Evolutionary conservation across 2,113 vertebrate genomes (phyloP).

Genomic region (Pteruthius melanotis): DNA sequence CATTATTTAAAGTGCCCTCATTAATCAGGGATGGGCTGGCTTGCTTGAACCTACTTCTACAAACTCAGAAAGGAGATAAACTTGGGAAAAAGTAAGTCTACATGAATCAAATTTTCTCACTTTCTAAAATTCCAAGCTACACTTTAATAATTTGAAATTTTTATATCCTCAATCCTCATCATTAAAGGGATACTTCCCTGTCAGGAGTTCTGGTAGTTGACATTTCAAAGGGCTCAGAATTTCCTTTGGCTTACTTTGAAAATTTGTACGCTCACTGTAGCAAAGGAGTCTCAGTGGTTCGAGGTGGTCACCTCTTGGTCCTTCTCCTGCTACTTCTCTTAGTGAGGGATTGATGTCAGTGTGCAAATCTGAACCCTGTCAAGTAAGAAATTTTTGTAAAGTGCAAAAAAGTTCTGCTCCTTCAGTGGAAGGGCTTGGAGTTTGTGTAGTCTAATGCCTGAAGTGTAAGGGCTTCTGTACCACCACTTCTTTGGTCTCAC

Average conservation of each 20-base stretch:
- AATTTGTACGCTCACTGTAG: background rate
- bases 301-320: background rate
- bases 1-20: constrained; percentile 73
- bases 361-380: background rate
- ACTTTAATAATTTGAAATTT: background rate
- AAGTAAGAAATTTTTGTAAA: background rate
- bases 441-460: background rate
- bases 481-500: background rate
- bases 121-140: background rate
- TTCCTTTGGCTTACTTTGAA: background rate
- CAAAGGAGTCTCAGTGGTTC: background rate
- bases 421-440: background rate
- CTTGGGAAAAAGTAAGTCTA: constrained; percentile 82
- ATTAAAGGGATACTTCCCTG: background rate
- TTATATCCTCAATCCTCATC: background rate
- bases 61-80: constrained; percentile 83
- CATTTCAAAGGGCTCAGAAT: fast-evolving
- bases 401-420: background rate
- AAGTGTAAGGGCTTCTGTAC: background rate
- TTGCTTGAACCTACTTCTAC: constrained; percentile 87
- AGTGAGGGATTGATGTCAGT: background rate
- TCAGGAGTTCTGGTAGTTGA: background rate
- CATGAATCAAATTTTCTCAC: background rate
- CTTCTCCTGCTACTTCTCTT: background rate
- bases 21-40: constrained; percentile 83